Evolutionary conservation across 2,797 vertebrate species (phyloP).

Genomic region (Muscicapa striata): DNA sequence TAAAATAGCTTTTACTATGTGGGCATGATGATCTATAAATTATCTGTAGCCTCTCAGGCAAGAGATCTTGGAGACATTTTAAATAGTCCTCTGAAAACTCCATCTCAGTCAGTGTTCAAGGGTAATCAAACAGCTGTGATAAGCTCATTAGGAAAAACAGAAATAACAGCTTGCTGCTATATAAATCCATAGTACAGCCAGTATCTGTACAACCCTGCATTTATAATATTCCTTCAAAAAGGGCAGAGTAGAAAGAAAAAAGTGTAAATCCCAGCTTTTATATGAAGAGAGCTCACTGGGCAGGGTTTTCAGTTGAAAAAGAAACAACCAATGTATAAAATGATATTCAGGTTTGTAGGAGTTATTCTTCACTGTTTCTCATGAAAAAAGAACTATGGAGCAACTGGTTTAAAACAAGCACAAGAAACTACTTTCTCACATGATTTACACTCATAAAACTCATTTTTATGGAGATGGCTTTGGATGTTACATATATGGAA

Average conservation of each 20-base stretch:
- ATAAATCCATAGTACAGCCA: background rate
- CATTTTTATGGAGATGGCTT: background rate
- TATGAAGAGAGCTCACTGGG: background rate
- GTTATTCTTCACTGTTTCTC: background rate
- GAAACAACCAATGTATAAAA: background rate
- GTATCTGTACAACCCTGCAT: background rate
- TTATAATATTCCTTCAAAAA: conserved; percentile 1
- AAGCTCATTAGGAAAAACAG: conserved; percentile 18
- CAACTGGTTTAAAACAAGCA: background rate
- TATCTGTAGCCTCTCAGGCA: background rate
- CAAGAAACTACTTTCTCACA: background rate
- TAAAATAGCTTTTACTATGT: background rate
- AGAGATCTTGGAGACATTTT: background rate
- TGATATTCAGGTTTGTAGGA: background rate
- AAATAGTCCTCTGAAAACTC: background rate
- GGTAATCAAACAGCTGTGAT: conserved; percentile 39
- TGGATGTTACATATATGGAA: background rate
- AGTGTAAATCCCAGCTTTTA: background rate
- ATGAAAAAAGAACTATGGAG: background rate
- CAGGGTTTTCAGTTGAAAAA: background rate
- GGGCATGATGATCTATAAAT: background rate
- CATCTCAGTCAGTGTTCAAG: conserved; percentile 1
- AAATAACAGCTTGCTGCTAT: conserved; percentile 20
- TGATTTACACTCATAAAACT: background rate
- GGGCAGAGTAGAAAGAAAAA: background rate